phyloP scores from a whole-genome alignment of 2,113 vertebrate genomes.

The Sakesphorus luctuosus region DNA sequence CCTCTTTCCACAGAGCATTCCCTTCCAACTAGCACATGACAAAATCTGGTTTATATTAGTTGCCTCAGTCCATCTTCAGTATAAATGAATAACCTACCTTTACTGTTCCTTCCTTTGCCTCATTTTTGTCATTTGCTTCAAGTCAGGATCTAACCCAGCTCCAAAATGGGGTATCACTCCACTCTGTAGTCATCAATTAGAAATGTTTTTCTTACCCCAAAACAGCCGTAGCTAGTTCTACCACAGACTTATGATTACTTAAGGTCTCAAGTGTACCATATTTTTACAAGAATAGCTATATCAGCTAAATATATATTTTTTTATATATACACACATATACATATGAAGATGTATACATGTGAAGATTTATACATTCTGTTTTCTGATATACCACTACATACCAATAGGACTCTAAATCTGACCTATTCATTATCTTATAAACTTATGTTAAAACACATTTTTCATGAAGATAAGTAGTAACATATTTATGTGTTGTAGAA shows the following conservation, averaged over 20 bases:
- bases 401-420: not conserved
- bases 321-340: no score
- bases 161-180: not conserved
- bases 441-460: not conserved
- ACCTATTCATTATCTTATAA: not conserved
- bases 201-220: not conserved
- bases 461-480: not conserved
- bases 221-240: not conserved
- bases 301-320: not conserved
- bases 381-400: not conserved
- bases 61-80: not conserved
- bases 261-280: not conserved
- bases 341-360: not conserved
- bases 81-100: not conserved
- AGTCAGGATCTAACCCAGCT: not conserved
- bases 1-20: not conserved
- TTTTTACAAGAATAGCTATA: not conserved
- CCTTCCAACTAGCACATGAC: not conserved
- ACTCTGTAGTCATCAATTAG: not conserved
- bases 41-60: not conserved
- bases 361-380: not conserved
- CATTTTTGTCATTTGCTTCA: not conserved
- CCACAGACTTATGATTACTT: not conserved
- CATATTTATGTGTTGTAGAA: not conserved
- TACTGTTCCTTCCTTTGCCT: not conserved